phyloP scores from a whole-genome alignment of 2,797 vertebrate species.

The Acanthurus tractus region DNA sequence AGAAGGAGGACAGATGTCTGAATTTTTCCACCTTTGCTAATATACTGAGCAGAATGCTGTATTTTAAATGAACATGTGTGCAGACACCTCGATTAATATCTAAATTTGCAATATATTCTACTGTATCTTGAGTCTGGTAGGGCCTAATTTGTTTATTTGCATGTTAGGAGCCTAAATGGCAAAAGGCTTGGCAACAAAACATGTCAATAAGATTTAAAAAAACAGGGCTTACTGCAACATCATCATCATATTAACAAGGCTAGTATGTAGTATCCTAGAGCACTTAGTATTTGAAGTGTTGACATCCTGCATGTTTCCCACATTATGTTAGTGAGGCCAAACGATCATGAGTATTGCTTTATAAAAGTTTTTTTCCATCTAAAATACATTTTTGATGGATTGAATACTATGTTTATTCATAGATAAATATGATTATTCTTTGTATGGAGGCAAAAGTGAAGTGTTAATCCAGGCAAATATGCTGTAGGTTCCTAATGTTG shows the following conservation, averaged over 20 bases:
- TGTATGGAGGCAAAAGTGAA: conserved; percentile 6
- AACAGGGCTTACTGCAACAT: conserved; percentile 12
- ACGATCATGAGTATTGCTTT: not conserved
- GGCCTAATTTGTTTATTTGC: not conserved
- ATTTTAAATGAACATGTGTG: conserved; percentile 1
- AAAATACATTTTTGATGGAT: not conserved
- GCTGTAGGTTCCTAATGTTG: not conserved
- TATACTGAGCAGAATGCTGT: not conserved
- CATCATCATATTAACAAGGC: not conserved
- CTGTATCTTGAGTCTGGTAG: not conserved
- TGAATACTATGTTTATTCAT: not conserved
- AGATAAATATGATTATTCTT: not conserved
- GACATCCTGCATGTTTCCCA: not conserved
- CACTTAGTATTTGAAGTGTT: not conserved
- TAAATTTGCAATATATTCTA: conserved; percentile 5
- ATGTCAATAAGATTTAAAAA: not conserved
- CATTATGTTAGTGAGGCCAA: not conserved
- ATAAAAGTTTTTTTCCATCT: no score
- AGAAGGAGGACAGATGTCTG: conserved; percentile 11
- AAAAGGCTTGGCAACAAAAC: conserved; percentile 2
- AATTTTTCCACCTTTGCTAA: conserved; percentile 12
- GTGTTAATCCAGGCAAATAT: not conserved
- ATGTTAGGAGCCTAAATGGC: not conserved
- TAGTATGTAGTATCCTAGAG: not conserved
- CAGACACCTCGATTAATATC: not conserved